Evolutionary conservation across 2,888 invertebrate species (phyloP).

Genomic region (Caenorhabditis doughertyi): DNA sequence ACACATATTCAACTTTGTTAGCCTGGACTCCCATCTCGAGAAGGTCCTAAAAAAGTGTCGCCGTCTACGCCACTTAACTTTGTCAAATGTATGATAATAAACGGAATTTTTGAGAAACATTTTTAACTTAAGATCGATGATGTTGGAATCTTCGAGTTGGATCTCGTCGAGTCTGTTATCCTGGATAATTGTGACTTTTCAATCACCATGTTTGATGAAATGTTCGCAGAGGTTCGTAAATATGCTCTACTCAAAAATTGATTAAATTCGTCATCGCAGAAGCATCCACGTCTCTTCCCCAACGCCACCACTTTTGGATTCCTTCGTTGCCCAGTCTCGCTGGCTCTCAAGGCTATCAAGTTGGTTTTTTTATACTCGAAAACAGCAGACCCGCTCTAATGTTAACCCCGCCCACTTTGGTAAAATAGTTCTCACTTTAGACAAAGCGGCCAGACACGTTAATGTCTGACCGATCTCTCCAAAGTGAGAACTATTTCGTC

Average conservation of each 20-base stretch:
- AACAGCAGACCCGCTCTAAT: no score
- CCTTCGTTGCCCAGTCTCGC: constrained; percentile 25
- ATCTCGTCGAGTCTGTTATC: constrained; percentile 34
- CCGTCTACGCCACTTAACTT: constrained; percentile 44
- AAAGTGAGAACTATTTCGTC: background rate
- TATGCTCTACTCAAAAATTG: background rate
- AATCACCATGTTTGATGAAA: constrained; percentile 36
- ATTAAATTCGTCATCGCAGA: constrained; percentile 26
- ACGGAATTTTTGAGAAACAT: background rate
- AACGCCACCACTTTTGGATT: constrained; percentile 49
- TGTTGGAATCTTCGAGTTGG: constrained; percentile 36
- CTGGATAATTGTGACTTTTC: constrained; percentile 54
- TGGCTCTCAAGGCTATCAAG: constrained; percentile 36
- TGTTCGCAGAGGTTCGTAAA: constrained; percentile 34
- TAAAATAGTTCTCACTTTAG: no score
- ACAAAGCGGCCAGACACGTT: no score
- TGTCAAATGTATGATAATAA: constrained; percentile 45
- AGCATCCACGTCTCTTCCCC: constrained; percentile 50
- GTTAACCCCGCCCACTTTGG: no score
- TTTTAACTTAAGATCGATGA: constrained; percentile 55
- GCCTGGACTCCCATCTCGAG: constrained; percentile 34
- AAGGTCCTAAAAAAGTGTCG: constrained; percentile 29
- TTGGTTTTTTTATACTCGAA: background rate
- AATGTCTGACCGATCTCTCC: background rate
- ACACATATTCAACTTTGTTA: constrained; percentile 56